Percentiles rank a stretch among this genome's conserved stretches.
phyloP scores from a whole-genome alignment of 2,797 vertebrate genomes.

The Pteronotus mesoamericanus region DNA sequence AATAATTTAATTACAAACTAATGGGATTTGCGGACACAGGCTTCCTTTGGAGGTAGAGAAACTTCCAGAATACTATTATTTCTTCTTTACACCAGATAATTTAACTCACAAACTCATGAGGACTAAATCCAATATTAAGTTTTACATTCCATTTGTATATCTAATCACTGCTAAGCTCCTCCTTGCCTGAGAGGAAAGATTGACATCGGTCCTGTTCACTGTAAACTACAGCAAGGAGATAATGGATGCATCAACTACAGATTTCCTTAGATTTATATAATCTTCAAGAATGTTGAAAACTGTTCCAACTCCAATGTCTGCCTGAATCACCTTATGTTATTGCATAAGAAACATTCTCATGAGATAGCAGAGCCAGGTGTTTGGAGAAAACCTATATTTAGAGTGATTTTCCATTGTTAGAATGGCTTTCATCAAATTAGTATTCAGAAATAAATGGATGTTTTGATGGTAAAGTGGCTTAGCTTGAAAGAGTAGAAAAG shows the following conservation, averaged over 20 bases:
- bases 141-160: background rate
- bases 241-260: background rate
- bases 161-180: background rate
- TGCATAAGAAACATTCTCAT: background rate
- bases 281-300: conserved; percentile 12
- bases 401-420: background rate
- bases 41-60: background rate
- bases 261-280: conserved; percentile 26
- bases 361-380: conserved; percentile 22
- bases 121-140: background rate
- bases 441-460: background rate
- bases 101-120: background rate
- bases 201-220: background rate
- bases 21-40: background rate
- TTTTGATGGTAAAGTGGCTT: background rate
- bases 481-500: background rate
- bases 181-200: background rate
- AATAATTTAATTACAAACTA: background rate
- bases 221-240: background rate
- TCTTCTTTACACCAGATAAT: background rate
- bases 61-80: background rate
- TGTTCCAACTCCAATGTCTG: background rate
- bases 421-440: conserved; percentile 10
- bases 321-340: background rate
- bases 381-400: conserved; percentile 11